Conservation (phyloP, 1,140 invertebrate genomes). For the Trachymyrmex septentrionalis region DNA sequence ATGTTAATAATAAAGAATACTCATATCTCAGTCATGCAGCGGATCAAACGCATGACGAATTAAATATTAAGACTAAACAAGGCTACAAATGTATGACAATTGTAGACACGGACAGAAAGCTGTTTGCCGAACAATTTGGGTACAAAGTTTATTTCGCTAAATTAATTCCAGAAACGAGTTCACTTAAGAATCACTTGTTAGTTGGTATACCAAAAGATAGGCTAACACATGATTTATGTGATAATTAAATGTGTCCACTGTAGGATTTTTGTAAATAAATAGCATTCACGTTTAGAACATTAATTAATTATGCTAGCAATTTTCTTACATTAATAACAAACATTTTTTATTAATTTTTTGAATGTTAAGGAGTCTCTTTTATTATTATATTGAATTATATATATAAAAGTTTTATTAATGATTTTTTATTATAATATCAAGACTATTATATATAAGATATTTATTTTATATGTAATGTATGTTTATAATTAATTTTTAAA, state of each 20-base stretch:
- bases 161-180: conserved; percentile 93
- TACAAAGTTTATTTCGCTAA: conserved; percentile 93
- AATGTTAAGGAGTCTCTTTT: too few relatives aligned
- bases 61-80: conserved; percentile 90
- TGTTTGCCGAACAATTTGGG: conserved; percentile 90
- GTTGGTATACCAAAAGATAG: conserved; percentile 89
- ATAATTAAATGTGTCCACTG: conserved; percentile 18
- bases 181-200: conserved; percentile 97
- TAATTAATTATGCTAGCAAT: background rate
- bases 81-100: conserved; percentile 94
- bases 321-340: background rate
- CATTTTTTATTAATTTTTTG: background rate
- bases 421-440: background rate
- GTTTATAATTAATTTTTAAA: background rate
- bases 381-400: too few relatives aligned
- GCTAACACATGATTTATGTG: background rate
- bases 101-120: conserved; percentile 94
- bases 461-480: background rate
- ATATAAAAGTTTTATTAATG: background rate
- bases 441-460: background rate
- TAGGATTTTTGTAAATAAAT: conserved; percentile 29
- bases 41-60: conserved; percentile 94
- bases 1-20: conserved; percentile 89
- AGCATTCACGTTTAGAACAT: background rate
- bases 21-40: conserved; percentile 94